Evolutionary conservation across 2,113 vertebrate genomes (phyloP).

Genomic region (Alosa alosa): DNA sequence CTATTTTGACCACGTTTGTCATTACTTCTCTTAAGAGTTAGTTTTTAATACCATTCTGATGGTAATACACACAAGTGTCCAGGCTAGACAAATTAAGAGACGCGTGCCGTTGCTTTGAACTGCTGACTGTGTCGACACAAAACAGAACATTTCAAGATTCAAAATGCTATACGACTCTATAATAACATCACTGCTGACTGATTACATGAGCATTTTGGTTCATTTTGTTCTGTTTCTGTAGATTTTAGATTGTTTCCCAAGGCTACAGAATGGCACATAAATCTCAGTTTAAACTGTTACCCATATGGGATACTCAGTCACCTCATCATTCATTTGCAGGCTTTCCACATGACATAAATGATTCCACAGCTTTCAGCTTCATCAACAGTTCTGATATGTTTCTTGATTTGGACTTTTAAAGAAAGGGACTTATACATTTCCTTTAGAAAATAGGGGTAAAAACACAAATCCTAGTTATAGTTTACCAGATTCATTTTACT

Average conservation of each 20-base stretch:
- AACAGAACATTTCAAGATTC: no score
- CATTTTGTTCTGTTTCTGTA: not conserved
- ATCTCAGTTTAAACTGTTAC: not conserved
- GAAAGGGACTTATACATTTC: not conserved
- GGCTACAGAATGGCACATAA: not conserved
- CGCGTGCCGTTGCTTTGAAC: not conserved
- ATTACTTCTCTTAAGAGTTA: not conserved
- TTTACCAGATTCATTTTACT: no score
- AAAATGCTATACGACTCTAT: not conserved
- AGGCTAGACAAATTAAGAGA: not conserved
- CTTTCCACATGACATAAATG: not conserved
- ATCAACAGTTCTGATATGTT: not conserved
- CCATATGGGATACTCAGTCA: slow-evolving; percentile 5
- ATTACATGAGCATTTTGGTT: not conserved
- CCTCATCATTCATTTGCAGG: not conserved
- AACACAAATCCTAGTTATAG: not conserved
- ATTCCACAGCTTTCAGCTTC: not conserved
- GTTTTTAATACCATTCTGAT: no score
- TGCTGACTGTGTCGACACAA: not conserved
- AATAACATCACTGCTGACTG: not conserved
- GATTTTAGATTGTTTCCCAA: not conserved
- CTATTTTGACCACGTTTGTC: not conserved
- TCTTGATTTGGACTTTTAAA: not conserved
- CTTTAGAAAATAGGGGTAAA: not conserved
- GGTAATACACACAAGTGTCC: not conserved